Evolutionary conservation across 2,797 vertebrate species (phyloP), one percentile per base, ranked within the genome.

Genomic region (Xenopus petersii): DNA sequence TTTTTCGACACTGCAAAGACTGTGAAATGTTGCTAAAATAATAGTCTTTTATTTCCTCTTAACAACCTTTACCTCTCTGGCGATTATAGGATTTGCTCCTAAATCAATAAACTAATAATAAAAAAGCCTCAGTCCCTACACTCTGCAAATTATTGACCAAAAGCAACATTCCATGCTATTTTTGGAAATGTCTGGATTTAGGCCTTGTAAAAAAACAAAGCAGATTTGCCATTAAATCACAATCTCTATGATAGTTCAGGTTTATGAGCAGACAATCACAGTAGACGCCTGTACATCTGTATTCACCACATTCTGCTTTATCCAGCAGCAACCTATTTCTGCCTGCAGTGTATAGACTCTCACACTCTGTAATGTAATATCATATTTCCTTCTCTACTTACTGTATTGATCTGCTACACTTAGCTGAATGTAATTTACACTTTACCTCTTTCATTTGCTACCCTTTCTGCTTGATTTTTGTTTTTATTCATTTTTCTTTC

Each of bases 301-400:
- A 72, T 72, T 68, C 65, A 62, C 69, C 64, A 65, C 58, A 67
- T 73, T 64, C 15, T 46, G 58, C 5, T 77, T 49, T 67, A 64
- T 78, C 75, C 48, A 36, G 48, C 49, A 69, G 65, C 65, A 78
- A 60, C 67, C 75, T 56, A 58, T 69, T 68, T 78, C 36, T 68
- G 70, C 65, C 75, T 78, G 70, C 36, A 78, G 70, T 73, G 70
- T 47, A 73, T 68, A 68, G 59, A 78, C 70, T 68, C 42, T 46
- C 75, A 51, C 36, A 42, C 24, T 42, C 70, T 58, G 70, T 78
- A 78, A 78, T 78, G 66, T 60, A 64, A 78, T 78, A 78, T 73
- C 66, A 72, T 78, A 78, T 78, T 78, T 78, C 71, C 75, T 78
- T 73, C 66, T 78, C 71, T 73, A 36, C 70, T 73, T 73, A 69